Conservation (phyloP, 2,888 invertebrate genomes). For the Polylopha cassiicola region DNA sequence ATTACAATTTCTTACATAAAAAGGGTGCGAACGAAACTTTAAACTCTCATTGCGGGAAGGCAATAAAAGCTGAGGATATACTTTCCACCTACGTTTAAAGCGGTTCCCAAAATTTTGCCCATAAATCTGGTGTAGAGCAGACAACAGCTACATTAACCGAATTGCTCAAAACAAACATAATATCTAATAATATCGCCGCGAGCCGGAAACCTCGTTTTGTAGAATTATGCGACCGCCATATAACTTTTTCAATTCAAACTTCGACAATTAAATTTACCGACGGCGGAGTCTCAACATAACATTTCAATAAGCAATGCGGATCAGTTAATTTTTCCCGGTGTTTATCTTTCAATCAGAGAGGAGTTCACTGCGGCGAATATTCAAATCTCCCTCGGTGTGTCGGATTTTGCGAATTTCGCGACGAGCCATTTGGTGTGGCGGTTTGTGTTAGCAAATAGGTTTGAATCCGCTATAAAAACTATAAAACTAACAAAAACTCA, state of each 20-base stretch:
- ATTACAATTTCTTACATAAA: slow-evolving; percentile 1
- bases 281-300: slow-evolving; percentile 56
- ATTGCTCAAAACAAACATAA: slow-evolving; percentile 21
- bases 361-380: slow-evolving; percentile 10
- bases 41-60: not conserved
- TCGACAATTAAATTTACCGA: slow-evolving; percentile 71
- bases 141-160: slow-evolving; percentile 21
- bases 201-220: slow-evolving; percentile 27
- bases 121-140: slow-evolving; percentile 14
- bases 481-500: too few species aligned
- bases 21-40: slow-evolving; percentile 3
- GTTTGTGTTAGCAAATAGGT: not conserved
- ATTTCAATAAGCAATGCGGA: slow-evolving; percentile 61
- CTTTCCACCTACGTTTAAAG: slow-evolving; percentile 12
- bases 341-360: slow-evolving; percentile 32
- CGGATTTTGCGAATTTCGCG: slow-evolving; percentile 1
- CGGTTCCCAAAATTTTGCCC: slow-evolving; percentile 11
- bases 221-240: slow-evolving; percentile 64
- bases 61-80: slow-evolving; percentile 11
- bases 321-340: slow-evolving; percentile 38
- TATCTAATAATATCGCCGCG: slow-evolving; percentile 21
- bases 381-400: slow-evolving; percentile 2
- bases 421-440: not conserved
- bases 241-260: slow-evolving; percentile 76
- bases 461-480: too few species aligned